Evolutionary conservation across 1,140 invertebrate genomes (phyloP).

Genomic region (Diprion similis): DNA sequence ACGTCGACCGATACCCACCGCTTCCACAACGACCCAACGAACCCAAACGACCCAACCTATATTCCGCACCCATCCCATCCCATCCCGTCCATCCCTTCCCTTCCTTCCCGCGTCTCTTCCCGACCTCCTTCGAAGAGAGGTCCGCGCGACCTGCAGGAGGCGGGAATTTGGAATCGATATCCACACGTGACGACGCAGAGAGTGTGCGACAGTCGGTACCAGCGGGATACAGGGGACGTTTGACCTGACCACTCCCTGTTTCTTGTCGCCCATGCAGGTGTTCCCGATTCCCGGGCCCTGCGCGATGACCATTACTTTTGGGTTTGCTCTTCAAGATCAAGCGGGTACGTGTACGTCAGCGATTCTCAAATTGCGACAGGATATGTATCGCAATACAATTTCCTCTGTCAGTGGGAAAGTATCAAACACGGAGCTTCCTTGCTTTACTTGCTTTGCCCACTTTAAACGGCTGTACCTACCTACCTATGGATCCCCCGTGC

Average conservation of each 20-base stretch:
- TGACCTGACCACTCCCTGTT: background rate
- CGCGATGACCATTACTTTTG: too few relatives aligned
- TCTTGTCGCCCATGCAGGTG: background rate
- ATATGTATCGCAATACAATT: too few relatives aligned
- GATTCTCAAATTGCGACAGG: too few relatives aligned
- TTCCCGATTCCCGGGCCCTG: too few relatives aligned
- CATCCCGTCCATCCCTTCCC: background rate
- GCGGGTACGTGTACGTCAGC: too few relatives aligned
- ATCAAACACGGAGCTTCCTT: too few relatives aligned
- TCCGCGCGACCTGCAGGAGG: constrained; percentile 20
- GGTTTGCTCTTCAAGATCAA: too few relatives aligned
- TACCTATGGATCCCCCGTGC: too few relatives aligned
- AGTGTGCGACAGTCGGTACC: background rate
- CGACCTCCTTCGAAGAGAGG: background rate
- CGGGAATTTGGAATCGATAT: constrained; percentile 24
- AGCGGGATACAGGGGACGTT: too few relatives aligned
- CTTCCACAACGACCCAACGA: constrained; percentile 15
- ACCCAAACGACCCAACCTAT: constrained; percentile 6
- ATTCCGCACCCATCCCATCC: background rate
- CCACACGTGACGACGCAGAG: constrained; percentile 14
- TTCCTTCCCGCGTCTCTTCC: background rate
- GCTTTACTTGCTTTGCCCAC: too few relatives aligned
- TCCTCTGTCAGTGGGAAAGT: too few relatives aligned
- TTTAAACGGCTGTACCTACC: too few relatives aligned
- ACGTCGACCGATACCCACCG: constrained; percentile 8